A percentile compares a stretch with the other conserved stretches of the same genome.
Evolutionary conservation across 2,888 invertebrate species (phyloP).

Genomic region (Dynastes grantii): DNA sequence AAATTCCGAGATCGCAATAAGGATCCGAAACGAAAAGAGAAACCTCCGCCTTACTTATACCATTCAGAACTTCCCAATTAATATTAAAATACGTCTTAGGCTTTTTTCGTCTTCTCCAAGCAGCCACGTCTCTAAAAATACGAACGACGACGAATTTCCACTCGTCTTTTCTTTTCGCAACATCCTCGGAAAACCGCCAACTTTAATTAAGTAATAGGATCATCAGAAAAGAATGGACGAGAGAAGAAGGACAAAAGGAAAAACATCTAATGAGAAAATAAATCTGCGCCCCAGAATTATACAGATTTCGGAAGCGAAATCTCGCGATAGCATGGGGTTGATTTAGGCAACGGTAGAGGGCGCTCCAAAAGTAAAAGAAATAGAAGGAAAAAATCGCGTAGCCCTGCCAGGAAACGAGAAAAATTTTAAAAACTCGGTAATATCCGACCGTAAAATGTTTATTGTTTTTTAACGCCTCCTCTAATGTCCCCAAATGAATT

Average conservation of each 20-base stretch:
- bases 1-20: conserved; percentile 33
- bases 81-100: conserved; percentile 42
- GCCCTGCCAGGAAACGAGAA: conserved; percentile 11
- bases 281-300: conserved; percentile 47
- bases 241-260: conserved; percentile 41
- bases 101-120: conserved; percentile 22
- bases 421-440: conserved; percentile 35
- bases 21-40: conserved; percentile 24
- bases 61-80: conserved; percentile 44
- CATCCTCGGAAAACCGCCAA: conserved; percentile 24
- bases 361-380: neutral
- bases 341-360: conserved; percentile 14
- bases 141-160: conserved; percentile 4
- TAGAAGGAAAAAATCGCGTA: conserved; percentile 15
- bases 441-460: conserved; percentile 65
- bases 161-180: neutral
- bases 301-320: conserved; percentile 36
- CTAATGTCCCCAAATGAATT: conserved; percentile 67
- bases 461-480: conserved; percentile 66
- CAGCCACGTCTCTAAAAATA: conserved; percentile 20
- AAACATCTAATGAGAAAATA: conserved; percentile 48
- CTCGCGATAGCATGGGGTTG: conserved; percentile 9
- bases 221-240: conserved; percentile 24
- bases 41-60: conserved; percentile 31
- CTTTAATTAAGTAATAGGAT: conserved; percentile 46